Base-by-base conservation (phyloP, 2,113 vertebrate species). In the Hippopotamus amphibius region DNA sequence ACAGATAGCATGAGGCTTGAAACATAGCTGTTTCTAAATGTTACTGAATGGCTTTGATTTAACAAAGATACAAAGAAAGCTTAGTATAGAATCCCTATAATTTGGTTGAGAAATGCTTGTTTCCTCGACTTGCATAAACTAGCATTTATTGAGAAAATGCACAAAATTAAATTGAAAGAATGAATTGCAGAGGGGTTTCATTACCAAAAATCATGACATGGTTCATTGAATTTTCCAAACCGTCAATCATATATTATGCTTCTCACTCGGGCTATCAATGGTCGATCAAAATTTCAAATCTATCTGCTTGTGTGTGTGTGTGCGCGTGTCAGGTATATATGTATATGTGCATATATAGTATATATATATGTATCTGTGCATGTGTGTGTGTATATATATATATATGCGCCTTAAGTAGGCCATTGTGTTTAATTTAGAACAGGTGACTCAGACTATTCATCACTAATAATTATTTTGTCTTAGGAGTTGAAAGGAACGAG, bases 261-360 rank as follows among this genome's bases (percentile, higher is more conserved):
- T 66, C 50, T 93, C 57, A 96, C 53, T 50, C 80, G 77, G 81
- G 13, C 7, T 97, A 71, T 65, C 95, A 96, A 90, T 61, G 53
- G 46, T 96, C 87, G 95, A 95, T 97, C 66, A 97, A 86, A 81
- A 94, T 86, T 97, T 72, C 79, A 85, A 72, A 96, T 65, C 83
- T 90, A 37, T 21, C 17, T 81, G 28, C 15, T 90, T 94, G 14
- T 72, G 71, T 22, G 41, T 48, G 72, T 93, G 57, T 10, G 76
- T 66, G 5, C 6, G 3, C 13, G 6, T 69, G 8, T 37, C 2
- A 48, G 12, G 16, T 43, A 1, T 48, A n/a, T 50, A 21, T 69
- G 21, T 22, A 37, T 69, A 22, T 43, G 41, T n/a, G 26, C 82
- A 2, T 71, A 69, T 28, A 28, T 53, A 69, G 3, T 33, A 3